These are phyloP conservation scores for Crambe crambe DNA, from an alignment of 37 sponge, comb jelly and placozoan genomes.

Conservation along the genomic window DNA sequence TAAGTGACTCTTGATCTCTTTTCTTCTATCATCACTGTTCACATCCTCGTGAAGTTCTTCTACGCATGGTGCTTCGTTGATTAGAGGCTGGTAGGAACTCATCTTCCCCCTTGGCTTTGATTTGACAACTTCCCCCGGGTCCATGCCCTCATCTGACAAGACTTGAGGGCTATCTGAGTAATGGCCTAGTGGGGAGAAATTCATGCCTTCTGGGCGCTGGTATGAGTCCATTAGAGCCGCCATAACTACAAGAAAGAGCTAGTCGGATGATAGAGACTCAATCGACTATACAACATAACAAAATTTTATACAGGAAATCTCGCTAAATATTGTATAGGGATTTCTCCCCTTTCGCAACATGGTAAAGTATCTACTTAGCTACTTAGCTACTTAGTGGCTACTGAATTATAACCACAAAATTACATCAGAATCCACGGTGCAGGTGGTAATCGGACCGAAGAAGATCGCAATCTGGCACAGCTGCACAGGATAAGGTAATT, in stretches of 20 bases:
- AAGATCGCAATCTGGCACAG: too few relatives aligned
- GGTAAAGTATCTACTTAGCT: too few relatives aligned
- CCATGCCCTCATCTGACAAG: background rate
- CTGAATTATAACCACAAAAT: too few relatives aligned
- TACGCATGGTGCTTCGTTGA: background rate
- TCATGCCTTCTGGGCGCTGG: background rate
- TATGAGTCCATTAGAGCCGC: constrained; percentile 4
- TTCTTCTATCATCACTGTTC: background rate
- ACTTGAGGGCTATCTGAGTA: background rate
- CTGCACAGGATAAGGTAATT: too few relatives aligned
- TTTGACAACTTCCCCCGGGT: background rate
- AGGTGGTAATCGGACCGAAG: too few relatives aligned
- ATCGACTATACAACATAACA: too few relatives aligned
- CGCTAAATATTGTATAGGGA: too few relatives aligned
- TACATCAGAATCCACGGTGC: too few relatives aligned
- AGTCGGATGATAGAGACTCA: too few relatives aligned
- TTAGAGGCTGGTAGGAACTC: background rate
- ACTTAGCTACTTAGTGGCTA: too few relatives aligned
- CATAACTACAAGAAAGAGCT: background rate
- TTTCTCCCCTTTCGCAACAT: too few relatives aligned
- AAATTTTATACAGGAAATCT: too few relatives aligned
- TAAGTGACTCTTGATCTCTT: background rate
- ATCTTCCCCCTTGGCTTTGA: background rate
- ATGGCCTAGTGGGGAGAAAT: background rate
- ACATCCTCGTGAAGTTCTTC: background rate